Conservation (phyloP, 2,113 vertebrate genomes). For the Dasyornis broadbenti region DNA sequence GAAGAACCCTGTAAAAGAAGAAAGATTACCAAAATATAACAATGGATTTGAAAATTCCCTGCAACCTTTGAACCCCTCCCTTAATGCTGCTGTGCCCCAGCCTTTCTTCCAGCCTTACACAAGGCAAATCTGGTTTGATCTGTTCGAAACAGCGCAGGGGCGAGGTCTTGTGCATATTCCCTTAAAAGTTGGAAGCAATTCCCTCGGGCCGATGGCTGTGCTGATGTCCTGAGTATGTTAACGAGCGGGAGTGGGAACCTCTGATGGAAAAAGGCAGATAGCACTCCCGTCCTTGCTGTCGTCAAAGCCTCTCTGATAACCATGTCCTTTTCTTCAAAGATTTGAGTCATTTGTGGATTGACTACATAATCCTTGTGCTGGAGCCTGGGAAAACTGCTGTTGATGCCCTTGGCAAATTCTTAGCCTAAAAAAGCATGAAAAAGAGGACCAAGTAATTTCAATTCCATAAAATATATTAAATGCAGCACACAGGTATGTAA, state of each 20-base stretch:
- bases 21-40: neutral
- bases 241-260: neutral
- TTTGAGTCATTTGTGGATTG: slow-evolving; percentile 40
- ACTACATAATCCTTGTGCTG: slow-evolving; percentile 30
- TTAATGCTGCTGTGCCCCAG: neutral
- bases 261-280: neutral
- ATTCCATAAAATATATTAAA: slow-evolving; percentile 57
- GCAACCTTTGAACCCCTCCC: neutral
- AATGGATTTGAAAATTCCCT: neutral
- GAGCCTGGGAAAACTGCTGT: slow-evolving; percentile 52
- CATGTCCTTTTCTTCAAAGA: neutral
- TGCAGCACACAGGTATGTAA: slow-evolving; percentile 59
- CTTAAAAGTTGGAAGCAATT: neutral
- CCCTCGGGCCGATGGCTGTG: neutral
- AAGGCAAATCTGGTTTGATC: neutral
- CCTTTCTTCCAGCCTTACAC: neutral
- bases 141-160: neutral
- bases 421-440: slow-evolving; percentile 58
- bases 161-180: neutral
- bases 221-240: neutral
- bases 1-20: neutral
- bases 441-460: slow-evolving; percentile 55
- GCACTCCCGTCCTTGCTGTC: neutral
- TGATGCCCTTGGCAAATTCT: slow-evolving; percentile 58
- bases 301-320: slow-evolving; percentile 45